Conservation (phyloP, 1,140 invertebrate species). For the Sitophilus oryzae region DNA sequence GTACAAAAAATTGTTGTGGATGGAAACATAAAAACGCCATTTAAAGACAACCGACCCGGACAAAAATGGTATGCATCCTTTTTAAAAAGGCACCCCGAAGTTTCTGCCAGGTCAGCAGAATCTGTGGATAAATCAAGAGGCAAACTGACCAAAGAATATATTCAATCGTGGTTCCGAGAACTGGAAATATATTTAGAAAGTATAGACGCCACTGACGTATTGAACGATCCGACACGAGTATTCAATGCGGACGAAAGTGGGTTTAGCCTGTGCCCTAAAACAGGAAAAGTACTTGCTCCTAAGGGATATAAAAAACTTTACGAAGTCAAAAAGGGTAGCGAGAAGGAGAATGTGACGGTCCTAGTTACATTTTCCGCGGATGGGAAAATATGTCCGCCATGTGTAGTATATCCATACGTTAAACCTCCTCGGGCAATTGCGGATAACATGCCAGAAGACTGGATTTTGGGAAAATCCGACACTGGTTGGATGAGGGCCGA, state of each 20-base stretch:
- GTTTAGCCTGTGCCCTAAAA: not conserved
- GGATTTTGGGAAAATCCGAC: slow-evolving; percentile 38
- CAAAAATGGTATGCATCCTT: slow-evolving; percentile 6
- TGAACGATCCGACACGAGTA: not conserved
- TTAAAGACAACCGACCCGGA: slow-evolving; percentile 2
- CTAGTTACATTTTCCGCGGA: too few relatives aligned
- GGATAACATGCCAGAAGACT: slow-evolving; percentile 33
- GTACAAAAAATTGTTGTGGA: slow-evolving; percentile 6
- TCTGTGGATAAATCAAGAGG: slow-evolving; percentile 2
- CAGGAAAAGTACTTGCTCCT: not conserved
- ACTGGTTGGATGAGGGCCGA: slow-evolving; percentile 41
- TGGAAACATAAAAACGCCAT: slow-evolving; percentile 1
- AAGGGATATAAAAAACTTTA: not conserved
- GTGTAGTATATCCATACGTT: too few relatives aligned
- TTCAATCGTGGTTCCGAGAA: not conserved
- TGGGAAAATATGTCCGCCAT: too few relatives aligned
- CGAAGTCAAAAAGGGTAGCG: not conserved
- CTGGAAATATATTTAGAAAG: not conserved
- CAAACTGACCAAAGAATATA: not conserved
- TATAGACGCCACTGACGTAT: not conserved
- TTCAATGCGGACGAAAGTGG: slow-evolving; percentile 1
- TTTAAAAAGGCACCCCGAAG: not conserved
- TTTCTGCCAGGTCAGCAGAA: slow-evolving; percentile 7
- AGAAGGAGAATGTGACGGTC: too few relatives aligned
- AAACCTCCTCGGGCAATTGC: slow-evolving; percentile 23